Conservation (phyloP, 2,888 invertebrate genomes). For the Sesia apiformis region DNA sequence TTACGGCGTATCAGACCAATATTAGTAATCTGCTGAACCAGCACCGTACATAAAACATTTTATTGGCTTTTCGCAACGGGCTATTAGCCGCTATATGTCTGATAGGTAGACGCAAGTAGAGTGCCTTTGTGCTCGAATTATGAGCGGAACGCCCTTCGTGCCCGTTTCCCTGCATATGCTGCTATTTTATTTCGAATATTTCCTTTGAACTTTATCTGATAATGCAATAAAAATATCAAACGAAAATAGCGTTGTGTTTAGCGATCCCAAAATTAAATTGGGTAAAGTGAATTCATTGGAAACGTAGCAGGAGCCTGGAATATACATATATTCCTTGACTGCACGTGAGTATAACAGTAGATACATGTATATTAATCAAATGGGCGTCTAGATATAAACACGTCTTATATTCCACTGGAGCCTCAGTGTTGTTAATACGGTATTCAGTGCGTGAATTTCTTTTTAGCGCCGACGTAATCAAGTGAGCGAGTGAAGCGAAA, state of each 20-base stretch:
- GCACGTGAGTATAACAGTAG: too few relatives aligned
- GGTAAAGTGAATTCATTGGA: too few relatives aligned
- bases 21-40: slow-evolving; percentile 29
- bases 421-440: not conserved
- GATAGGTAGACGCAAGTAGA: not conserved
- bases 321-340: too few relatives aligned
- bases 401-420: too few relatives aligned
- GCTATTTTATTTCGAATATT: too few relatives aligned
- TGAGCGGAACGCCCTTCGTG: slow-evolving; percentile 7
- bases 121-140: not conserved
- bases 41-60: slow-evolving; percentile 39
- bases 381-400: too few relatives aligned
- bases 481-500: slow-evolving; percentile 43
- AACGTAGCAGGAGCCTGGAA: too few relatives aligned
- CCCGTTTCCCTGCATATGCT: not conserved
- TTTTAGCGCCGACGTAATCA: slow-evolving; percentile 39
- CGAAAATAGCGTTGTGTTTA: too few relatives aligned
- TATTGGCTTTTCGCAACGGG: slow-evolving; percentile 37
- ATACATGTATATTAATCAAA: too few relatives aligned
- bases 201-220: too few relatives aligned
- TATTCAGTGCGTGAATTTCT: slow-evolving; percentile 30
- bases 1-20: slow-evolving; percentile 18
- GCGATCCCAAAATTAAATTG: too few relatives aligned
- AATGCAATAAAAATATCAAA: too few relatives aligned
- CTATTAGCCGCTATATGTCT: slow-evolving; percentile 23